Evolutionary conservation across 1,140 invertebrate genomes (phyloP), one percentile per base, ranked within the genome.

Genomic region (Dendrolimus punctatus): DNA sequence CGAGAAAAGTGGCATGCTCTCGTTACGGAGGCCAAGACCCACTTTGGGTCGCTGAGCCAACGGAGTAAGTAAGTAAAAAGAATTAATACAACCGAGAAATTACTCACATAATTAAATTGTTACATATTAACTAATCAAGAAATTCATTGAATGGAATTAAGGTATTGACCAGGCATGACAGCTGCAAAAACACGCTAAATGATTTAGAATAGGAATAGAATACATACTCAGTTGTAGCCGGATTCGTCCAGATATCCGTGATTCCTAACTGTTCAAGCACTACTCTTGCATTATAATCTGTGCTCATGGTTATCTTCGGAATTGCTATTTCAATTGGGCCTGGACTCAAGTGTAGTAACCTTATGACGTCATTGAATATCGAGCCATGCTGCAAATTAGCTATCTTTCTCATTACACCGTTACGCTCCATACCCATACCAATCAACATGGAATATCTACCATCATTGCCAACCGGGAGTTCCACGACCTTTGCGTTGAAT

Each of bases 231-330:
- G 58, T 60, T 6, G 49, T 53, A 9, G 4, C 40, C 6, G 54
- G 51, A 41, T 60, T 10, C 8, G 8, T 43, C 58, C 58, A 60
- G 6, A 56, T n/a, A 46, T 39, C 40, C 7, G 9, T 49, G n/a
- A 60, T 6, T 39, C 53, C 58, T 1, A 60, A 9, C n/a, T 56
- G 53, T 50, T 56, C 46, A 2, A 60, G 9, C 7, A 60, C 40
- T 4, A 8, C 5, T 40, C 40, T 46, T n/a, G 51, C 45, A 23
- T 56, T 37, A 9, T 45, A 51, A 8, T 51, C 43, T 6, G 50
- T 39, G 1, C 6, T 38, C 5, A 51, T 38, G 2, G 8, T 38
- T 6, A 51, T 10, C 37, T 46, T 46, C 6, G 51, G 51, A 10
- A 53, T 46, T 8, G 45, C 51, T 6, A 53, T 53, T 6, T 53